Conservation (phyloP, 2,797 vertebrate genomes). For the Myripristis jacobus region DNA sequence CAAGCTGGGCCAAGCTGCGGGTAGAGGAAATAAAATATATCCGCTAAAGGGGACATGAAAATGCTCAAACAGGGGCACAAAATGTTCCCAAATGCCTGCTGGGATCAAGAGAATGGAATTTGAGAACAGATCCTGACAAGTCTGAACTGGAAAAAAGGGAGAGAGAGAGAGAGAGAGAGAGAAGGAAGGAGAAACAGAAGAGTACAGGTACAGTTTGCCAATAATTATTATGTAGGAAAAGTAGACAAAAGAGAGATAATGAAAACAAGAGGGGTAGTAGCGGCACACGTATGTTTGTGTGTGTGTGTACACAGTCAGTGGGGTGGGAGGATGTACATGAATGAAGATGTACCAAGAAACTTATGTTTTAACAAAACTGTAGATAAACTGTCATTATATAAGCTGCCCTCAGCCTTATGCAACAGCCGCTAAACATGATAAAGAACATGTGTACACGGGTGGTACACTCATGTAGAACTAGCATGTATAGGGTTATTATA, state of each 20-base stretch:
- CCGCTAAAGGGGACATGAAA: neutral
- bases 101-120: conserved; percentile 60
- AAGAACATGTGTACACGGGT: neutral
- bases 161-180: neutral
- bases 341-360: neutral
- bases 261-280: too few species aligned
- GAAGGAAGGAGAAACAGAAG: neutral
- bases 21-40: conserved; percentile 14
- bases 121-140: conserved; percentile 61
- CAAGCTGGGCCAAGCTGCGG: neutral
- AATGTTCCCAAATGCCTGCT: conserved; percentile 60
- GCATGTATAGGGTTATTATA: too few species aligned
- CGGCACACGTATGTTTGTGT: neutral
- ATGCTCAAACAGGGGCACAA: conserved; percentile 36
- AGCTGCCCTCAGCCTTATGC: neutral
- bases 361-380: neutral
- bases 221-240: neutral
- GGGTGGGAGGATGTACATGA: neutral
- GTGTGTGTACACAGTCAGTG: neutral
- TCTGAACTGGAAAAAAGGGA: conserved; percentile 22
- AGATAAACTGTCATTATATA: conserved; percentile 3
- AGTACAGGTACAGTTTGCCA: conserved; percentile 13
- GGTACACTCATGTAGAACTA: neutral
- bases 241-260: neutral
- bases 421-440: conserved; percentile 1